Percentiles rank a stretch among this genome's conserved stretches.
Evolutionary conservation across 2,888 invertebrate genomes (phyloP).

Genomic region (Agonopterix heracliana): DNA sequence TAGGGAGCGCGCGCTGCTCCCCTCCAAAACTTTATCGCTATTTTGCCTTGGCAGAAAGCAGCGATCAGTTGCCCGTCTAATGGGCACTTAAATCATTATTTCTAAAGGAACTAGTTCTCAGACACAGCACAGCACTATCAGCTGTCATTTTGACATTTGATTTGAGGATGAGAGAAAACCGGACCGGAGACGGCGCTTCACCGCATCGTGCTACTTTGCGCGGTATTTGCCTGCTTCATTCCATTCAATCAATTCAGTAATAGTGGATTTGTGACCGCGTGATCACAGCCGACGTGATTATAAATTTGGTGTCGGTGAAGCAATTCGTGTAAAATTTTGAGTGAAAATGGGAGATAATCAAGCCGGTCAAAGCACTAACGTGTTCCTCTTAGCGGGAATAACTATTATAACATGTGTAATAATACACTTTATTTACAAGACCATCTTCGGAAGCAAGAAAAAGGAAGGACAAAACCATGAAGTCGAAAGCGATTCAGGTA

Average conservation of each 20-base stretch:
- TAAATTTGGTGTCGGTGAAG: conserved; percentile 22
- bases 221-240: conserved; percentile 9
- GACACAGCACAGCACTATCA: neutral
- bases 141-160: neutral
- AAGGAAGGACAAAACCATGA: conserved; percentile 48
- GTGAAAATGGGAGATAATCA: conserved; percentile 65
- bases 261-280: conserved; percentile 51
- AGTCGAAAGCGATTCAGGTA: conserved; percentile 58
- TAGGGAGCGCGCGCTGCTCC: too few species aligned
- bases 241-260: conserved; percentile 13
- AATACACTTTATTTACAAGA: conserved; percentile 57
- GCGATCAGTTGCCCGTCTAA: too few species aligned
- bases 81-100: too few species aligned
- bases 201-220: neutral
- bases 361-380: conserved; percentile 50
- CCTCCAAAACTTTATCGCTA: too few species aligned
- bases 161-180: neutral
- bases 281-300: conserved; percentile 41
- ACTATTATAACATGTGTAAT: conserved; percentile 51
- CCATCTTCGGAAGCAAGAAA: conserved; percentile 50
- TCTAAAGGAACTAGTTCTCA: too few species aligned
- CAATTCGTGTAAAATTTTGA: conserved; percentile 43
- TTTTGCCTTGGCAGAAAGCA: too few species aligned
- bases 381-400: conserved; percentile 41
- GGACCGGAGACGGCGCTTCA: neutral